Base-by-base conservation (phyloP, 2,113 vertebrate species). In the Coracopsis vasa region DNA sequence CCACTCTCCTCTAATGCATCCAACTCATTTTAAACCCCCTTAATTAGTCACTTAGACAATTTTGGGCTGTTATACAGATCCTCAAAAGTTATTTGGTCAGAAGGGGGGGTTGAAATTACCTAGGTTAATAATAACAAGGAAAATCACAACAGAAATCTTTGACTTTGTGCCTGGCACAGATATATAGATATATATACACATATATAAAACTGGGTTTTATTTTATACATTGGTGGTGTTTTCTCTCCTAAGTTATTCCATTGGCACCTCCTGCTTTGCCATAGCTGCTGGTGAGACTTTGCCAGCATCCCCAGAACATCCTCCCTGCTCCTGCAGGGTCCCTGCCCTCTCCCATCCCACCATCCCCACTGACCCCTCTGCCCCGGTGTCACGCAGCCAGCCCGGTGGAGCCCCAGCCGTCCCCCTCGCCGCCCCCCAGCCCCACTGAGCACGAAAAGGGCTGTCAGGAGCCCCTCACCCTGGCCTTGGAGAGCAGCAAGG, bases 401-500 rank as follows among this genome's bases (percentile, higher is more conserved):
- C 99, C 99, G 0, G 97, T 92, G 9, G 99, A 98, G 15, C 95
- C 98, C 27, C 98, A 97, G 83, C 98, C 98, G 6, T 99, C 99
- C 2, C 99, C 99, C 8, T 99, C 99, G 1, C 99, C 99, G 4
- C 97, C 98, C 12, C 97, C 98, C 51, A 98, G 98, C 94, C 98
- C 98, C 1, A 3, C 71, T 0, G 98, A 98, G 82, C 97, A 94
- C 0, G 98, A 98, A 66, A 98, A 98, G 79, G 97, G 94, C 80
- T 97, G 97, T 41, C 96, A 95, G 70, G 99, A 99, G 96, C 98
- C 98, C 2, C 96, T 98, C 90, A 98, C 98, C 79, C 97, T 99
- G 86, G 97, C 98, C 1, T 95, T 99, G 96, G 99, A 99, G 96
- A 99, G 99, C 98, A 99, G 98, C 97, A 99, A 99, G 86, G 99